Evolutionary conservation across 1,140 invertebrate genomes (phyloP), one percentile per base, ranked within the genome.

Genomic region (Rhyzopertha dominica): DNA sequence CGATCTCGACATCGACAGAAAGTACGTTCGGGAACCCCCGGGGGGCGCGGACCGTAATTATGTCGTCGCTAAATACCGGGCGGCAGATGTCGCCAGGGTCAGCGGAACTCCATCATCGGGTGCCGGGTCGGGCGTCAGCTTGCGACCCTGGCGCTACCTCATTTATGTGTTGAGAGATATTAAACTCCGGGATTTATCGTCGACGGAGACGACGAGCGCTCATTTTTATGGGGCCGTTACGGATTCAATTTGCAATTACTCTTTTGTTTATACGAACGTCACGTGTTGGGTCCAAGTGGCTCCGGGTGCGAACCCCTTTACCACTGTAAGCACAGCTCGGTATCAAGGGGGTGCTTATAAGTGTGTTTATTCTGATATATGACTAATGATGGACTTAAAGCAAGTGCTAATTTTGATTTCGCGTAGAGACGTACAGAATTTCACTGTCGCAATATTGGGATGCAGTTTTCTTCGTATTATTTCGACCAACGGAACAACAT

Each of bases 131-230:
- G 19, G 59, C 62, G 62, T 59, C 62, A 64, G 62, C 62, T 63
- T 64, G 62, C 56, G 58, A 59, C 57, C 54, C 49, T 43, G 44
- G 36, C 38, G 31, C 50, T 51, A 46, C 5, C 26, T 38, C 39
- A 36, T 61, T 59, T 58, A 61, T 59, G 47, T 56, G 59, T 54
- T 44, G 53, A 54, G 49, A 61, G 59, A 62, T 64, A 64, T 64
- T 64, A 64, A 64, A 62, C 49, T n/a, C 34, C 43, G 53, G 47
- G 61, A 64, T 64, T 64, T 64, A 64, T 62, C 40, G 54, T 51
- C 48, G 50, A 43, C 51, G 52, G 56, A 56, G 53, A 57, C 55
- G 51, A 39, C 42, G 49, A 49, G 52, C 51, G 41, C 41, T 41
- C 52, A 53, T 45, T 45, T 45, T 45, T 45, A 45, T 23, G 43